Base-by-base conservation (phyloP, 1,140 invertebrate genomes). In the Trichonephila clavipes region DNA sequence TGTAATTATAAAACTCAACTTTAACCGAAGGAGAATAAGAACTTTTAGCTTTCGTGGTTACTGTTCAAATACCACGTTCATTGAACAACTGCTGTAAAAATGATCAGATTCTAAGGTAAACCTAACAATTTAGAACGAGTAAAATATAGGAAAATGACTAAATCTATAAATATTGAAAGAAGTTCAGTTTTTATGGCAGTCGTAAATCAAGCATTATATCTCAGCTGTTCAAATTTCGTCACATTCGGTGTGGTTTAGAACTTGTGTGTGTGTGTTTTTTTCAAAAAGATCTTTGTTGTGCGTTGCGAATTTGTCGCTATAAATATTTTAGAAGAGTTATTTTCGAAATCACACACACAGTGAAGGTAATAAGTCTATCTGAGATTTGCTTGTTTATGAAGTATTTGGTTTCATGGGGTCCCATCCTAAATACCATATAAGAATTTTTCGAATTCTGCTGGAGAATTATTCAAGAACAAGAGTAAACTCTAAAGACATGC, bases 161-260 rank as follows among this genome's bases (percentile, higher is more conserved):
- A 77, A 16, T 40, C 18, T 7, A 18, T 6, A 77, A 77, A 77
- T 34, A 77, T 40, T 19, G 16, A 64, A 21, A 16, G 24, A 34
- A 77, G 28, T 77, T 40, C 72, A 40, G 34, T 77, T 77, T 77
- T 77, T 77, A 77, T 40, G 28, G 16, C 24, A 14, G 18, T 7
- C 1, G 40, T 18, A 40, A 77, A 34, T 40, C 28, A 24, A 72
- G 3, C 28, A 72, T 28, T 34, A 12, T 28, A 28, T 72, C n/a
- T n/a, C 69, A 77, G 72, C 24, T 77, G 72, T 77, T 77, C 18
- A 77, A 34, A 34, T 77, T 77, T 77, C 28, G 28, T 77, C 72
- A 77, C 72, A 77, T 77, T 77, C 34, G 69, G 3, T 77, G 7
- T 5, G 16, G 24, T 40, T 2, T 77, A 24, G 61, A 40, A 14